Conservation (phyloP, 2,113 vertebrate species). For the Saguinus midas region DNA sequence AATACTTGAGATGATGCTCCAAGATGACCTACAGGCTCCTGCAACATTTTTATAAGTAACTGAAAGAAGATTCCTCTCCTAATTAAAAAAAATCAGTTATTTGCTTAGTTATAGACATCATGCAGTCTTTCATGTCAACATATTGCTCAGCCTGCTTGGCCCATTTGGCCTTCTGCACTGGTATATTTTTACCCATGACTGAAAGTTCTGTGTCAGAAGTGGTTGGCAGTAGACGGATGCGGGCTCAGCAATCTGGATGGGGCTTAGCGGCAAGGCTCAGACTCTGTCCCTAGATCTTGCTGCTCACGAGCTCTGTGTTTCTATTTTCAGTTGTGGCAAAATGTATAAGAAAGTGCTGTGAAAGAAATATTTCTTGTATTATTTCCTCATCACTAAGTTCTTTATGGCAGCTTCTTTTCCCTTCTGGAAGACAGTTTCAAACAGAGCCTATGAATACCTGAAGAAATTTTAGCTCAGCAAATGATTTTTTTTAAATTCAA, state of each 20-base stretch:
- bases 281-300: not conserved
- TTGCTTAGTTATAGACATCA: not conserved
- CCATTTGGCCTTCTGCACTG: not conserved
- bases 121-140: not conserved
- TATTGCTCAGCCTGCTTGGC: not conserved
- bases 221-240: not conserved
- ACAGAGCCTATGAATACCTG: not conserved
- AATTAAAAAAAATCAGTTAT: not conserved
- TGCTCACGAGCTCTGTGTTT: not conserved
- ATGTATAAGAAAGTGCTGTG: not conserved
- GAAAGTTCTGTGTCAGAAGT: not conserved
- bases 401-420: not conserved
- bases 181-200: not conserved
- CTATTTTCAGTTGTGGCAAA: not conserved
- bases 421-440: not conserved
- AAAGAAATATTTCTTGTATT: not conserved
- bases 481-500: not conserved
- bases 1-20: not conserved
- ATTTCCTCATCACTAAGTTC: not conserved
- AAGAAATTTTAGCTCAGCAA: not conserved
- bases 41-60: not conserved
- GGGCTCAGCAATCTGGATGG: not conserved
- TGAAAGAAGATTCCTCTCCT: not conserved
- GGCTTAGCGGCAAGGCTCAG: not conserved
- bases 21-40: not conserved